Conservation (phyloP, 2,888 invertebrate species). For the Seira sanloemensis region DNA sequence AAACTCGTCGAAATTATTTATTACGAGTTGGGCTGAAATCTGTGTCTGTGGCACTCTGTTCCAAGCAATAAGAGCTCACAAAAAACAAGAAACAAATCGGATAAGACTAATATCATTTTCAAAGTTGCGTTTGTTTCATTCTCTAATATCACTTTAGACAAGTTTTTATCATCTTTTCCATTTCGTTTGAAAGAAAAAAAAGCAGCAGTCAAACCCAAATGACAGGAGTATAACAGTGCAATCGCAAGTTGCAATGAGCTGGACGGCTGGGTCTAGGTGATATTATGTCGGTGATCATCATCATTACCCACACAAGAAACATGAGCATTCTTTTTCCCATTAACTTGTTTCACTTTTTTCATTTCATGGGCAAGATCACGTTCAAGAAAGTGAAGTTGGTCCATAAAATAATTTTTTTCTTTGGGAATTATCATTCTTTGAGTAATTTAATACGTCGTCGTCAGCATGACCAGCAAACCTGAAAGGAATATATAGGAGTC, state of each 20-base stretch:
- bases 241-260: background rate
- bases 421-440: constrained; percentile 52
- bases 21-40: no score
- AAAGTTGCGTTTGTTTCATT: constrained; percentile 6
- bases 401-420: constrained; percentile 48
- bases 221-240: constrained; percentile 28
- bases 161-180: constrained; percentile 22
- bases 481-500: constrained; percentile 54
- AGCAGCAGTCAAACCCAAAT: background rate
- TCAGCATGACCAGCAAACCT: constrained; percentile 63
- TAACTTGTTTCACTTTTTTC: constrained; percentile 46
- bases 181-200: constrained; percentile 5
- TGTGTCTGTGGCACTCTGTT: constrained; percentile 7
- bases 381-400: constrained; percentile 48
- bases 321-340: constrained; percentile 47
- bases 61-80: no score
- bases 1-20: no score
- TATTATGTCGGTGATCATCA: constrained; percentile 27
- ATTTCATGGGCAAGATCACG: constrained; percentile 53
- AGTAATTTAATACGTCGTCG: constrained; percentile 60
- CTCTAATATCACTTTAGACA: constrained; percentile 15
- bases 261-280: background rate
- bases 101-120: constrained; percentile 49
- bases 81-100: constrained; percentile 10
- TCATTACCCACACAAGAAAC: constrained; percentile 34